These are phyloP conservation scores for Rhingia rostrata DNA, from an alignment of 2,888 invertebrate genomes.

Conservation along the genomic window DNA sequence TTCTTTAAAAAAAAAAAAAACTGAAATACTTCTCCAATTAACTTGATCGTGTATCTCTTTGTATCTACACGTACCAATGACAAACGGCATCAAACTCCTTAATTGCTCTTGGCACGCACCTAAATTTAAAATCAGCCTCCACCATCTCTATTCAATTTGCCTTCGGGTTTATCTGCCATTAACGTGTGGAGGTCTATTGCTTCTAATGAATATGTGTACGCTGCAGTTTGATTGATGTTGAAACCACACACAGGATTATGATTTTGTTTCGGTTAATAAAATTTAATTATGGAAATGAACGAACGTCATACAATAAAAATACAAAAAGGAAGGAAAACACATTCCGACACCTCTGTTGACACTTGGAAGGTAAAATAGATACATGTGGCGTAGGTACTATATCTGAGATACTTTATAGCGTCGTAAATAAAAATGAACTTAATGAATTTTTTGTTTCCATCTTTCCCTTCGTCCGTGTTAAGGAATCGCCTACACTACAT, in stretches of 20 bases:
- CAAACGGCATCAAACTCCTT: conserved; percentile 62
- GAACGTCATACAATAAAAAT: conserved; percentile 23
- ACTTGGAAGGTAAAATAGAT: conserved; percentile 18
- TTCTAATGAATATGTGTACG: conserved; percentile 60
- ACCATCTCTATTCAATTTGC: conserved; percentile 41
- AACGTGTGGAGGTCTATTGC: conserved; percentile 19
- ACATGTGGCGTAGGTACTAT: not conserved
- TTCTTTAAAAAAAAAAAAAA: conserved; percentile 1
- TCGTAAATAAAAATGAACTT: no score
- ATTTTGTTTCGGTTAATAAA: conserved; percentile 66
- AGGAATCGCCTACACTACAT: conserved; percentile 24
- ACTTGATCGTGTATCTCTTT: conserved; percentile 17
- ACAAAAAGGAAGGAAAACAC: conserved; percentile 5
- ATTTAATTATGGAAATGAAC: conserved; percentile 68
- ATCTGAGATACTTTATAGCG: conserved; percentile 12
- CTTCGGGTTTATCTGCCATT: conserved; percentile 10
- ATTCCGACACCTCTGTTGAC: conserved; percentile 34
- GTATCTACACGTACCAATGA: conserved; percentile 24
- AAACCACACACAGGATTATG: conserved; percentile 41
- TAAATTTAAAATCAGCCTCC: conserved; percentile 54
- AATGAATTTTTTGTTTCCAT: conserved; percentile 1
- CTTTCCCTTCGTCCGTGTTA: conserved; percentile 14
- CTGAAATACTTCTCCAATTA: not conserved
- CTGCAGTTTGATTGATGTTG: conserved; percentile 63
- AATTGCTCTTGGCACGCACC: conserved; percentile 72